phyloP scores from a whole-genome alignment of 2,888 invertebrate genomes.

The Ephialtes manifestator region DNA sequence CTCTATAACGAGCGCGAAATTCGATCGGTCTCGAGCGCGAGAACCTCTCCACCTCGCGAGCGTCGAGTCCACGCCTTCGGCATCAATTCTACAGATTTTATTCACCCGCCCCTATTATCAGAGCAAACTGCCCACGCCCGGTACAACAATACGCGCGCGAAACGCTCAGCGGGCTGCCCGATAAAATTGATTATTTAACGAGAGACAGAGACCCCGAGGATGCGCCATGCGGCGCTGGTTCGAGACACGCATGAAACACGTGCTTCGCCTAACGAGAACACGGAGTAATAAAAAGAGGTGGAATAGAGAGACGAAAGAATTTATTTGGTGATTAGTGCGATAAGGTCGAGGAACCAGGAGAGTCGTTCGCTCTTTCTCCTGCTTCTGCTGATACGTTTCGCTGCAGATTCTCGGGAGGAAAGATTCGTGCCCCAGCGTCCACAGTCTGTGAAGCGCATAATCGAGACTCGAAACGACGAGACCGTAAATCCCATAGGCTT shows the following conservation, averaged over 20 bases:
- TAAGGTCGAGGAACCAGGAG: slow-evolving; percentile 63
- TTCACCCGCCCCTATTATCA: slow-evolving; percentile 68
- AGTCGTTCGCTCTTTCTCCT: slow-evolving; percentile 53
- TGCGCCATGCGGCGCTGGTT: slow-evolving; percentile 62
- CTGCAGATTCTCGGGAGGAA: slow-evolving; percentile 22
- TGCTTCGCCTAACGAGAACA: slow-evolving; percentile 71
- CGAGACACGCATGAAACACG: slow-evolving; percentile 64
- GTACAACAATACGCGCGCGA: slow-evolving; percentile 66
- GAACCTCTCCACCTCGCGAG: slow-evolving; percentile 44
- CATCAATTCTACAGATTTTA: slow-evolving; percentile 68
- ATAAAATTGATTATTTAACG: slow-evolving; percentile 72
- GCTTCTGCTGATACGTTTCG: slow-evolving; percentile 54
- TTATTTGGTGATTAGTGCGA: slow-evolving; percentile 70
- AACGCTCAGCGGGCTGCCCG: slow-evolving; percentile 65
- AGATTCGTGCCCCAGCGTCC: slow-evolving; percentile 45
- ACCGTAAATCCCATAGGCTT: slow-evolving; percentile 64
- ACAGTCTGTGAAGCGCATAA: slow-evolving; percentile 50
- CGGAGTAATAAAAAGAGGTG: slow-evolving; percentile 65
- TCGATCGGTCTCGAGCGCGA: slow-evolving; percentile 63
- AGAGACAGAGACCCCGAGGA: slow-evolving; percentile 54
- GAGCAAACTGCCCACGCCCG: slow-evolving; percentile 68
- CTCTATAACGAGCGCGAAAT: slow-evolving; percentile 68
- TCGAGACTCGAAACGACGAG: slow-evolving; percentile 58
- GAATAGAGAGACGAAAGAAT: slow-evolving; percentile 69
- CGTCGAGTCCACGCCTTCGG: slow-evolving; percentile 41